A percentile compares a stretch with the other conserved stretches of the same genome.
Evolutionary conservation across 2,797 vertebrate species (phyloP).

Genomic region (Loriculus beryllinus): DNA sequence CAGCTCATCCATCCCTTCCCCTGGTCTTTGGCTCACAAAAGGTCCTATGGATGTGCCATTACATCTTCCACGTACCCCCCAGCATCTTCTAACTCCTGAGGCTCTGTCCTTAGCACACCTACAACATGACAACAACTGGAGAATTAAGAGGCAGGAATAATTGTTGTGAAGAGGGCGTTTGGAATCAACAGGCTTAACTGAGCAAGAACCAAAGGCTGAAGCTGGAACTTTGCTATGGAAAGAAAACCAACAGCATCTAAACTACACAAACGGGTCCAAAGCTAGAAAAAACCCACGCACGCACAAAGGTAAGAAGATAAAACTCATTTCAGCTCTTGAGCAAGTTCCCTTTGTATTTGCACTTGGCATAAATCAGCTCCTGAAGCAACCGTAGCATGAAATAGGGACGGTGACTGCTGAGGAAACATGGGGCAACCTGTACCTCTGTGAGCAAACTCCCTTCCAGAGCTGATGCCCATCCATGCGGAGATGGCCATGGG

Average conservation of each 20-base stretch:
- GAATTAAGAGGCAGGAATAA: not conserved
- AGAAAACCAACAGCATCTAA: not conserved
- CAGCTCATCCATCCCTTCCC: not conserved
- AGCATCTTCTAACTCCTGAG: not conserved
- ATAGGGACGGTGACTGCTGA: not conserved
- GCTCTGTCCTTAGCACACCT: not conserved
- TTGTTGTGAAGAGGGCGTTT: not conserved
- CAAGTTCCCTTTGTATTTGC: not conserved
- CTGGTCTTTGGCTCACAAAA: rapidly evolving
- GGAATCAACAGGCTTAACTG: not conserved
- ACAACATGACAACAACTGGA: not conserved
- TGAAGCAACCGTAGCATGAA: not conserved
- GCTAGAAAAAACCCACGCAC: rapidly evolving
- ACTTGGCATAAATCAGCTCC: not conserved
- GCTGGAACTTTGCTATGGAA: not conserved
- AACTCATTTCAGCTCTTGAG: not conserved
- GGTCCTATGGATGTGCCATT: rapidly evolving
- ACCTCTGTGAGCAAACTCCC: rapidly evolving
- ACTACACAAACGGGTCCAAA: not conserved
- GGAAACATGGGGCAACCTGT: not conserved
- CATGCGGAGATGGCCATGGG: rapidly evolving
- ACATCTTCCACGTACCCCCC: not conserved
- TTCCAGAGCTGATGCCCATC: not conserved
- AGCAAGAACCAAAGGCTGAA: not conserved
- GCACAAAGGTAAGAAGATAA: not conserved